phyloP scores from a whole-genome alignment of 1,140 invertebrate genomes.

The Trinorchestia longiramus region DNA sequence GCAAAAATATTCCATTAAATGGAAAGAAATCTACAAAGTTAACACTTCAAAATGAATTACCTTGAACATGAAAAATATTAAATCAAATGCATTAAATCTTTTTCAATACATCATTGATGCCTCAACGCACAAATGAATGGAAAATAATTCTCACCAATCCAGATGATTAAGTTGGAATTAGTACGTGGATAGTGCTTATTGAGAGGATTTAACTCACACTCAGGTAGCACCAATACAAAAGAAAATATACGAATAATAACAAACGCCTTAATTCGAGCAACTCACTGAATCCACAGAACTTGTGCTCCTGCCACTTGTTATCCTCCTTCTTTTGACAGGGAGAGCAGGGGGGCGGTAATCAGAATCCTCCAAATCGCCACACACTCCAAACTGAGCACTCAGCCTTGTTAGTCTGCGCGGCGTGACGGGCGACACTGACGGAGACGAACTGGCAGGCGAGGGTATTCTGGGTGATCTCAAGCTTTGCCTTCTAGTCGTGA shows the following conservation, averaged over 20 bases:
- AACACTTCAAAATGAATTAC: not conserved
- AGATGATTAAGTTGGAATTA: not conserved
- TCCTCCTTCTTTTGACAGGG: slow-evolving; percentile 26
- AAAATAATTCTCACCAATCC: not conserved
- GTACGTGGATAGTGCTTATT: not conserved
- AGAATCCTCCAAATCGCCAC: not conserved
- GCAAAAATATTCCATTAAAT: not conserved
- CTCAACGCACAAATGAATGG: not conserved
- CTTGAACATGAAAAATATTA: no score
- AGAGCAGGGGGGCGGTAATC: not conserved
- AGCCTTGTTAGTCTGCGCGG: slow-evolving; percentile 13
- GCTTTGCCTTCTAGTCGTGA: not conserved
- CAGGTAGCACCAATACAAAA: not conserved
- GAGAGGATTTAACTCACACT: not conserved
- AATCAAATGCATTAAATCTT: not conserved
- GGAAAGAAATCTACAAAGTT: not conserved
- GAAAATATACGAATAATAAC: not conserved
- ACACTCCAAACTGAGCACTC: slow-evolving; percentile 4
- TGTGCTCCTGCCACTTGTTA: slow-evolving; percentile 23
- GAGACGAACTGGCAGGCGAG: slow-evolving; percentile 1
- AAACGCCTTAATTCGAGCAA: not conserved
- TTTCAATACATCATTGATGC: not conserved
- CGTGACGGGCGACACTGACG: not conserved
- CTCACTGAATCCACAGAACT: slow-evolving; percentile 25
- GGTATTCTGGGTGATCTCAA: not conserved